A percentile compares a stretch with the other conserved stretches of the same genome.
Evolutionary conservation across 1,140 invertebrate species (phyloP).

Genomic region (Periplaneta americana): DNA sequence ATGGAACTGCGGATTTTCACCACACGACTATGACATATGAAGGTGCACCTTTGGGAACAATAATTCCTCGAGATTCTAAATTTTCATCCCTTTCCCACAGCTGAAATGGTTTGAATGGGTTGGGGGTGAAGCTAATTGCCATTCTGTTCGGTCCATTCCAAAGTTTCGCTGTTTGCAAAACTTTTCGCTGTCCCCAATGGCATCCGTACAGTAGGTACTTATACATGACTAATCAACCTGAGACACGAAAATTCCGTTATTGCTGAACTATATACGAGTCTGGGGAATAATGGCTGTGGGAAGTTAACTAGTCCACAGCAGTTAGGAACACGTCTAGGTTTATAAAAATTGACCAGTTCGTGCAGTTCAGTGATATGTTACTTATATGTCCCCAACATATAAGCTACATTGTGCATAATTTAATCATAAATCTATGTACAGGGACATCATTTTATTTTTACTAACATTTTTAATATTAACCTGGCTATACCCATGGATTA

Average conservation of each 20-base stretch:
- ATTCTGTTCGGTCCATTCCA: neutral
- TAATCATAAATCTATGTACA: too few species aligned
- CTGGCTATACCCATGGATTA: too few species aligned
- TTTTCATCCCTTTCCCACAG: neutral
- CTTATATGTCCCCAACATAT: too few species aligned
- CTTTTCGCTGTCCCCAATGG: neutral
- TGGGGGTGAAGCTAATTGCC: neutral
- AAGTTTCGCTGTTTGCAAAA: neutral
- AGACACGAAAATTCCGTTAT: neutral
- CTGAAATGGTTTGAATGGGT: too few species aligned
- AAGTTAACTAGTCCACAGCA: neutral
- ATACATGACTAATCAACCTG: neutral
- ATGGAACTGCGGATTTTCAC: neutral
- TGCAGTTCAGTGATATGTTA: neutral
- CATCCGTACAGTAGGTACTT: neutral
- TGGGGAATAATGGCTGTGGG: neutral
- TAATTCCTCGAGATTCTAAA: neutral
- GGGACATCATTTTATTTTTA: too few species aligned
- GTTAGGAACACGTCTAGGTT: neutral
- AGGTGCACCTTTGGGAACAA: neutral
- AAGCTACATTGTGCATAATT: too few species aligned
- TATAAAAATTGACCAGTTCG: neutral
- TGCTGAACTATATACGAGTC: neutral
- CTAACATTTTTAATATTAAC: too few species aligned
- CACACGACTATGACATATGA: neutral